Evolutionary conservation across 2,888 invertebrate species (phyloP).

Genomic region (Muscina levida): DNA sequence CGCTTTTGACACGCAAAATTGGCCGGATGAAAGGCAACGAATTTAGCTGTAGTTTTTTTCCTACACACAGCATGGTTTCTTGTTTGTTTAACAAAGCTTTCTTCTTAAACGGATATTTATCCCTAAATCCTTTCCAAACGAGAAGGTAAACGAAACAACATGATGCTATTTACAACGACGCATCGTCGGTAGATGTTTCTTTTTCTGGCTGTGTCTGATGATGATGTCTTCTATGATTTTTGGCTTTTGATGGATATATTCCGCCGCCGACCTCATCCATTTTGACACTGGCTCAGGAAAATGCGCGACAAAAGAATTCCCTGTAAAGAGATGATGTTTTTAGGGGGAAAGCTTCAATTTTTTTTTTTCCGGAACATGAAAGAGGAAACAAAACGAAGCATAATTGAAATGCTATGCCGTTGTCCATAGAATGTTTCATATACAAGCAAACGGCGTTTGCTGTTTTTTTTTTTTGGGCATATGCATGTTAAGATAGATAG

Average conservation of each 20-base stretch:
- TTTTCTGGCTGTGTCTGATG: background rate
- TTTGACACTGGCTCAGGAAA: background rate
- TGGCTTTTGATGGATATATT: background rate
- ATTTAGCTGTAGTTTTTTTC: background rate
- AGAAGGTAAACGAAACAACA: conserved; percentile 3
- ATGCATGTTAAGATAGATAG: too few relatives aligned
- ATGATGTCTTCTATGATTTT: background rate
- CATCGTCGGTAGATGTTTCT: background rate
- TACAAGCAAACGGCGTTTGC: too few relatives aligned
- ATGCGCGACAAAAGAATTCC: conserved; percentile 7
- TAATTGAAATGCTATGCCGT: too few relatives aligned
- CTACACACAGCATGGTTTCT: conserved; percentile 4
- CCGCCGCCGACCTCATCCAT: background rate
- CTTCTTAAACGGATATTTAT: conserved; percentile 34
- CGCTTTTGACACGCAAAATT: conserved; percentile 5
- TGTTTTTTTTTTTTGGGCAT: too few relatives aligned
- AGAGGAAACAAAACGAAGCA: too few relatives aligned
- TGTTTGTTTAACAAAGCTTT: conserved; percentile 28
- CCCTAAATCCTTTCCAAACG: conserved; percentile 21
- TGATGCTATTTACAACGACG: conserved; percentile 1
- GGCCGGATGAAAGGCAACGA: conserved; percentile 17
- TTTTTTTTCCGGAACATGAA: too few relatives aligned
- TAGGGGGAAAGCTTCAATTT: too few relatives aligned
- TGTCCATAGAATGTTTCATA: too few relatives aligned
- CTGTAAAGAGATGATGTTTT: background rate